phyloP scores from a whole-genome alignment of 2,113 vertebrate genomes.

The Formicarius rufipectus region DNA sequence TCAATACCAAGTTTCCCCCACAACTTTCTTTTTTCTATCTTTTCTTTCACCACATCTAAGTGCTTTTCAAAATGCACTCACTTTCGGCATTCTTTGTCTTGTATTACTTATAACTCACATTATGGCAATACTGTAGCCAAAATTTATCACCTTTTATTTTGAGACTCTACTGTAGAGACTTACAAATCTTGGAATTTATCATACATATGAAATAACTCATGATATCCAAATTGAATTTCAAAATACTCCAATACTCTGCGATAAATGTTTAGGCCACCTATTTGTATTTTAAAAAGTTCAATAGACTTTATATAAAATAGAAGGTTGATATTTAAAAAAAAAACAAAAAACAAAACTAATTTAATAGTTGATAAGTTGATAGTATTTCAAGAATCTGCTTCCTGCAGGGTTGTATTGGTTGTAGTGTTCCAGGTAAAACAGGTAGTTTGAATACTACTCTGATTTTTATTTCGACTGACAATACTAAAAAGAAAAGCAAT shows the following conservation, averaged over 20 bases:
- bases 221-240: neutral
- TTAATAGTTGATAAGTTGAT: neutral
- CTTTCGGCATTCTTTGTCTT: neutral
- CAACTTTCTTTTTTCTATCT: neutral
- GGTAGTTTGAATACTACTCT: neutral
- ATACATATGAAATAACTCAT: neutral
- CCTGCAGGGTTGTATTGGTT: neutral
- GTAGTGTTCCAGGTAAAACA: neutral
- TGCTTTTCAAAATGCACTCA: neutral
- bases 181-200: neutral
- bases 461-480: neutral
- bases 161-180: neutral
- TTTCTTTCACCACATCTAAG: neutral
- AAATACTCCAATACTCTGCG: neutral
- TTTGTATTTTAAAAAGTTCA: neutral
- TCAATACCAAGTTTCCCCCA: neutral
- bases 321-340: neutral
- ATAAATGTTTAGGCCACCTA: neutral
- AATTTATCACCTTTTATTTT: neutral
- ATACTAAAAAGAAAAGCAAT: neutral
- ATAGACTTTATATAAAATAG: neutral
- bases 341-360: neutral
- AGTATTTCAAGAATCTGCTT: neutral
- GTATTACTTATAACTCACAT: neutral
- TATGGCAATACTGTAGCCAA: neutral